Percentiles rank a stretch among this genome's conserved stretches.
phyloP scores from a whole-genome alignment of 2,797 vertebrate genomes.

The Channa striata region DNA sequence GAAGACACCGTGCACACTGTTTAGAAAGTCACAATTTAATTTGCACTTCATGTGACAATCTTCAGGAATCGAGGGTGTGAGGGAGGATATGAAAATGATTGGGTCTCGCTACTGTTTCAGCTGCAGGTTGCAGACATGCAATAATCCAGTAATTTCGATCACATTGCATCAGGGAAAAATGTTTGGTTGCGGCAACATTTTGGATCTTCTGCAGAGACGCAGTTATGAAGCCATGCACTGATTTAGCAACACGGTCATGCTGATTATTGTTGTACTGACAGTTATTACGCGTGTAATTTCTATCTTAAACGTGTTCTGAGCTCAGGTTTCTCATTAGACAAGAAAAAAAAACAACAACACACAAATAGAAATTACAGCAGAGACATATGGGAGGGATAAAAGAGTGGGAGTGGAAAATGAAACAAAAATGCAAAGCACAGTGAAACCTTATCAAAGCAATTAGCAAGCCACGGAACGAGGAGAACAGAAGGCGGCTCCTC shows the following conservation, averaged over 20 bases:
- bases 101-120: conserved; percentile 22
- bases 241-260: neutral
- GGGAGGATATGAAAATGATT: conserved; percentile 36
- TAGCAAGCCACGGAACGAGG: conserved; percentile 21
- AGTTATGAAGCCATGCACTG: neutral
- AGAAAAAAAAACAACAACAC: neutral
- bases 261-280: conserved; percentile 1
- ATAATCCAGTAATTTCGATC: conserved; percentile 2
- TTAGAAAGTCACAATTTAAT: conserved; percentile 80
- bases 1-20: conserved; percentile 59
- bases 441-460: conserved; percentile 43
- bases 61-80: conserved; percentile 51
- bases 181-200: conserved; percentile 1
- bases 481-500: conserved; percentile 36
- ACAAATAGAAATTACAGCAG: neutral
- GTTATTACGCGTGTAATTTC: neutral
- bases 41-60: conserved; percentile 70
- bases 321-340: neutral
- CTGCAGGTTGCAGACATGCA: conserved; percentile 16
- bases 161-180: conserved; percentile 14
- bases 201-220: neutral
- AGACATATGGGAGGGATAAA: neutral
- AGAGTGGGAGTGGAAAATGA: neutral
- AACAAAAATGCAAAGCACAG: neutral
- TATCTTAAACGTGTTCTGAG: neutral